Percentiles rank a stretch among this genome's conserved stretches.
Conservation (phyloP, 2,113 vertebrate genomes). For the Tenrec ecaudatus region DNA sequence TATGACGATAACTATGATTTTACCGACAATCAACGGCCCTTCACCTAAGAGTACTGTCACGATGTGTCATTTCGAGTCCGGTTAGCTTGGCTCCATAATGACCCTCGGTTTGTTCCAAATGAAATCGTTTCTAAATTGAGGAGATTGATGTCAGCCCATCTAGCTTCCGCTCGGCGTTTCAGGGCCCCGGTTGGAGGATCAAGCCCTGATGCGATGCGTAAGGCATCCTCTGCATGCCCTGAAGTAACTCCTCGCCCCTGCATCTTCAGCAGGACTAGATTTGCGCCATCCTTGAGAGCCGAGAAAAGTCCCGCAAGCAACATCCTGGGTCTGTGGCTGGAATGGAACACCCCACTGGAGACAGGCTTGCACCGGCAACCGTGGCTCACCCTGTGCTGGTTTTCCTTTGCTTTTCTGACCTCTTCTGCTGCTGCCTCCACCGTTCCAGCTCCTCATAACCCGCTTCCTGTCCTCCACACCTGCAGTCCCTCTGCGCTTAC, state of each 20-base stretch:
- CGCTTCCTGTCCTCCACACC: background rate
- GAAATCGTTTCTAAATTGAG: slow-evolving; percentile 46
- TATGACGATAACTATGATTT: slow-evolving; percentile 68
- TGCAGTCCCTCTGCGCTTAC: background rate
- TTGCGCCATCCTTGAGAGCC: background rate
- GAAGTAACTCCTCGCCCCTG: background rate
- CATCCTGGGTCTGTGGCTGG: background rate
- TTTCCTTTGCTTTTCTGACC: background rate
- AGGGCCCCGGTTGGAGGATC: slow-evolving; percentile 25
- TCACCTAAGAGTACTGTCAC: slow-evolving; percentile 24
- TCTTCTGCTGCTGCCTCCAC: background rate
- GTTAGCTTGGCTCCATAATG: slow-evolving; percentile 2
- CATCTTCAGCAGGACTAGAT: background rate
- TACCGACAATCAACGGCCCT: background rate
- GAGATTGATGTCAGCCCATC: background rate
- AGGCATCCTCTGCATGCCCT: background rate
- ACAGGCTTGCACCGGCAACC: background rate
- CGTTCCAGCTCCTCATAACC: background rate
- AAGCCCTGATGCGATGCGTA: background rate
- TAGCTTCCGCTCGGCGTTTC: background rate
- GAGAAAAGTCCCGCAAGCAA: background rate
- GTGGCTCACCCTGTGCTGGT: background rate
- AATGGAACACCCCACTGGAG: background rate
- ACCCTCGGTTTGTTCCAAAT: slow-evolving; percentile 33
- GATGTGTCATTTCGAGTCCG: slow-evolving; percentile 36